Evolutionary conservation across 1,140 invertebrate species (phyloP).

Genomic region (Augochlora pura): DNA sequence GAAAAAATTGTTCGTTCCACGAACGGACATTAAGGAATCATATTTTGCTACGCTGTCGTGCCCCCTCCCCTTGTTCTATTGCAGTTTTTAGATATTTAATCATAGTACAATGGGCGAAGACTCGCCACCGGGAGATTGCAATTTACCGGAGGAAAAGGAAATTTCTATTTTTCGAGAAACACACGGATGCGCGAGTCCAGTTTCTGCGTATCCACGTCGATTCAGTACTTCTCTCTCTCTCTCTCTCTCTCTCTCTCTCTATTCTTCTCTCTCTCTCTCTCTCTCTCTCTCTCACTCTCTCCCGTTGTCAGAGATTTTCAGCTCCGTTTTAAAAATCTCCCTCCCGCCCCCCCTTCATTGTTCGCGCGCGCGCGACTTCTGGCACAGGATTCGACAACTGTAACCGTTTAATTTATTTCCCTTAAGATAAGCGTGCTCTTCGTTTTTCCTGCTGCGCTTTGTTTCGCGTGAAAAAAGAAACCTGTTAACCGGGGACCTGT

Average conservation of each 20-base stretch:
- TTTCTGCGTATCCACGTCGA: neutral
- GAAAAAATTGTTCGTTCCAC: neutral
- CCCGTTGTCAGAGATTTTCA: neutral
- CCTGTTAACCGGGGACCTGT: too few relatives aligned
- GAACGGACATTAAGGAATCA: neutral
- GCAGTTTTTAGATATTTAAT: slow-evolving; percentile 31
- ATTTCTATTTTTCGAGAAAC: slow-evolving; percentile 33
- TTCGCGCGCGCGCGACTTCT: slow-evolving; percentile 26
- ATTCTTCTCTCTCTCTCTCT: too few relatives aligned
- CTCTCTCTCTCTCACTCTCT: too few relatives aligned
- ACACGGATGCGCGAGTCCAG: neutral
- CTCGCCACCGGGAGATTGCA: slow-evolving; percentile 47
- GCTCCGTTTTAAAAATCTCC: neutral
- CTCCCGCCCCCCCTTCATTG: neutral
- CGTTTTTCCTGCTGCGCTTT: slow-evolving; percentile 48
- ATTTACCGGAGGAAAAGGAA: slow-evolving; percentile 16
- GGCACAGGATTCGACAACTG: slow-evolving; percentile 45
- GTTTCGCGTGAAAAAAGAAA: too few relatives aligned
- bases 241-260: too few relatives aligned
- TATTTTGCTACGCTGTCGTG: neutral
- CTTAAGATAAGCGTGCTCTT: slow-evolving; percentile 34
- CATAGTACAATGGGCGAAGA: slow-evolving; percentile 7
- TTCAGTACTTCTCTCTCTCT: too few relatives aligned
- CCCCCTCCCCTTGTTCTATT: neutral
- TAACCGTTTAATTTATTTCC: slow-evolving; percentile 44